These are phyloP conservation scores for Amphimedon queenslandica DNA, from an alignment of 37 sponge, comb jelly and placozoan species.

Conservation along the genomic window DNA sequence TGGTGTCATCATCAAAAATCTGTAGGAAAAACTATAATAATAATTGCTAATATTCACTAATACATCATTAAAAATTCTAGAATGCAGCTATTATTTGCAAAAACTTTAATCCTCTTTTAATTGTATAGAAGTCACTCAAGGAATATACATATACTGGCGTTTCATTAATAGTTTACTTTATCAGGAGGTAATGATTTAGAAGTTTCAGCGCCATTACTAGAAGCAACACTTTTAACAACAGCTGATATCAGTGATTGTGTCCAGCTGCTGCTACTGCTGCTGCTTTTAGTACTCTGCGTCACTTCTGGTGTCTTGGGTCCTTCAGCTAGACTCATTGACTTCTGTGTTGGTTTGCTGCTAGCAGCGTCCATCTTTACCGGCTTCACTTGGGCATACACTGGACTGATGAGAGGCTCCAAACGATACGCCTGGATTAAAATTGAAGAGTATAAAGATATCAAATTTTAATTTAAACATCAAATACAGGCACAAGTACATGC, in stretches of 20 bases:
- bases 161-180: conserved; percentile 8
- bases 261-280: conserved; percentile 8
- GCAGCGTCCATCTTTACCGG: conserved; percentile 76
- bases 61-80: too few species aligned
- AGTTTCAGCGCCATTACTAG: neutral
- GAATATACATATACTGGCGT: too few species aligned
- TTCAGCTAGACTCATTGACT: conserved; percentile 42
- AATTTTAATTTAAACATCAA: too few species aligned
- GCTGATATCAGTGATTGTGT: neutral
- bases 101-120: too few species aligned
- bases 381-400: conserved; percentile 52
- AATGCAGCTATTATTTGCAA: too few species aligned
- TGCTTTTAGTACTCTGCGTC: neutral
- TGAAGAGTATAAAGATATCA: neutral
- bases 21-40: conserved; percentile 8
- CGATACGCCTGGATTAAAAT: conserved; percentile 71
- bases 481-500: neutral
- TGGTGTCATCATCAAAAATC: conserved; percentile 49
- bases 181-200: conserved; percentile 12
- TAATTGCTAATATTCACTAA: too few species aligned
- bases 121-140: too few species aligned
- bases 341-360: conserved; percentile 50
- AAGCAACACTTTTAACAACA: neutral
- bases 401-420: conserved; percentile 79
- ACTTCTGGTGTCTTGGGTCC: conserved; percentile 27